Percentiles rank a stretch among this genome's conserved stretches.
Evolutionary conservation across 2,113 vertebrate species (phyloP).

Genomic region (Mixornis gularis): DNA sequence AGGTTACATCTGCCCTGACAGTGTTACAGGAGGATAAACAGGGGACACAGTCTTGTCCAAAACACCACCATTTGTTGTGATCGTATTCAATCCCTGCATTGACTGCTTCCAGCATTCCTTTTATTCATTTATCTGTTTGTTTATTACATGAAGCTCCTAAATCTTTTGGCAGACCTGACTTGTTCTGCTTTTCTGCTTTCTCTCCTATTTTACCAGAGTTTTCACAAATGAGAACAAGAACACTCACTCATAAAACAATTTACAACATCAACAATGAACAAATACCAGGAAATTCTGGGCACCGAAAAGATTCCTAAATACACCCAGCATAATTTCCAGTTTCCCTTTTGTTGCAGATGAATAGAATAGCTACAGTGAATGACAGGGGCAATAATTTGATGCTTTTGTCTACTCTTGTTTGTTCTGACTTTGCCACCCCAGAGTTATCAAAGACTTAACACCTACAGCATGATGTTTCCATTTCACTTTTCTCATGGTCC

Average conservation of each 20-base stretch:
- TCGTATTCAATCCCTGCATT: not conserved
- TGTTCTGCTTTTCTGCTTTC: not conserved
- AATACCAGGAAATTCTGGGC: not conserved
- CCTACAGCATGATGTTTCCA: not conserved
- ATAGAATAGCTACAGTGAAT: not conserved
- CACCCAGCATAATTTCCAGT: not conserved
- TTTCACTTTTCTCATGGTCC: not conserved
- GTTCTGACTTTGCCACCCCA: not conserved
- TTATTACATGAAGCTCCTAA: not conserved
- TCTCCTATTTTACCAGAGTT: not conserved
- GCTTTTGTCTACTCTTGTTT: not conserved
- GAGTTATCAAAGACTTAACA: not conserved
- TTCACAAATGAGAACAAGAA: not conserved
- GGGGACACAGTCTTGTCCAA: not conserved
- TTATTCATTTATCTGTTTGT: not conserved
- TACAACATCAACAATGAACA: not conserved
- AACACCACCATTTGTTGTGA: not conserved
- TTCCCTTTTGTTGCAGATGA: not conserved
- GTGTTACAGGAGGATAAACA: not conserved
- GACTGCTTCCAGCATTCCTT: not conserved
- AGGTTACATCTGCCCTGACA: not conserved
- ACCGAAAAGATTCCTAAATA: not conserved
- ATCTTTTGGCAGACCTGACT: not conserved
- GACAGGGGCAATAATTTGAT: not conserved
- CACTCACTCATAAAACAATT: not conserved